Base-by-base conservation (phyloP, 1,140 invertebrate species). In the Diorhabda carinulata region DNA sequence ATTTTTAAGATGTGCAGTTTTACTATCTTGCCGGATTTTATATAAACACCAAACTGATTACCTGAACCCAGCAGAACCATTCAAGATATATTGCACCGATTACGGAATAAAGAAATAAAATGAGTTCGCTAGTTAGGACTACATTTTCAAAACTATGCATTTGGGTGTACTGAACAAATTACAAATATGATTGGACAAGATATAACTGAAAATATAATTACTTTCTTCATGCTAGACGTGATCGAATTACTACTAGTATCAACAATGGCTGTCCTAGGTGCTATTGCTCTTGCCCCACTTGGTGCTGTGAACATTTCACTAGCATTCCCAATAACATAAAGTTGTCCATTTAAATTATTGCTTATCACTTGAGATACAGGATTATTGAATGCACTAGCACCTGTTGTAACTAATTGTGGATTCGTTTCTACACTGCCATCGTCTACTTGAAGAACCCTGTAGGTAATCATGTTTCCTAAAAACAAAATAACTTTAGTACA, bases 241-340 rank as follows among this genome's bases (percentile, higher is more conserved):
- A 81, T 75, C 67, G 77, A 78, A 59, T 81, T 74, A 58, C 81
- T 74, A 5, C 80, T 79, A 25, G 80, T 80, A 73, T 86, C 85
- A 74, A 84, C 80, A 57, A 86, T 74, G 8, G 83, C 74, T 9
- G 83, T 74, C 71, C 84, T 82, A 3, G 86, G 85, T 9, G 84
- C 83, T 61, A 87, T 78, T 7, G 84, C 83, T 79, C 86, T 81
- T 73, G 83, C 80, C 7, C 83, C 81, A 62, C 81, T 82, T 59
- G 74, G 73, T 65, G 73, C 71, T 10, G 83, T 83, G 70, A 85
- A 85, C 52, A 85, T 82, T 70, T 87, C 85, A 59, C 83, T 84
- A 25, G 85, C 81, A 77, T 82, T 86, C 43, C 85, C 84, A 74
- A 87, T 85, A 42, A 87, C 84, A 77, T 86, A 87, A 70, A 86